phyloP scores from a whole-genome alignment of 35 echinoderm and acorn worm species.

The Chiridota heheva region DNA sequence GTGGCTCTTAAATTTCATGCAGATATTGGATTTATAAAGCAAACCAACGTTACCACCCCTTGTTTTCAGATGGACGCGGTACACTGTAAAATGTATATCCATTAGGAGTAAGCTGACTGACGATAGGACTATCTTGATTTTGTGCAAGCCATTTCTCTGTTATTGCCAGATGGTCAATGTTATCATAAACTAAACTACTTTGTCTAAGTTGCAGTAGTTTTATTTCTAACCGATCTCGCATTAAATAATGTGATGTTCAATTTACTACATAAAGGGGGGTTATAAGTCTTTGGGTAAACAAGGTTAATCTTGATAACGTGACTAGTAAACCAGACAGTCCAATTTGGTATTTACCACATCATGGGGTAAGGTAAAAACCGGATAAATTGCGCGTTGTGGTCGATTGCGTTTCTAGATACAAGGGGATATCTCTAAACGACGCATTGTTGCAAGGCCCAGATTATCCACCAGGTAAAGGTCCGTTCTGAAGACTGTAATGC shows the following conservation, averaged over 20 bases:
- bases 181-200: neutral
- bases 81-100: slow-evolving; percentile 18
- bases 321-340: too few species aligned
- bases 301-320: too few species aligned
- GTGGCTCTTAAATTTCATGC: slow-evolving; percentile 4
- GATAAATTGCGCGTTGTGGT: slow-evolving; percentile 59
- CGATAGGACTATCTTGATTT: slow-evolving; percentile 1
- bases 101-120: slow-evolving; percentile 9
- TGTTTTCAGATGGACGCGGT: slow-evolving; percentile 1
- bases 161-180: neutral
- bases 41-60: neutral
- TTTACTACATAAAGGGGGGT: neutral
- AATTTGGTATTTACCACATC: slow-evolving; percentile 72
- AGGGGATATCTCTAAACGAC: slow-evolving; percentile 5
- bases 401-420: slow-evolving; percentile 37
- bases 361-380: slow-evolving; percentile 61
- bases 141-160: slow-evolving; percentile 15
- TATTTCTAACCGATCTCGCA: slow-evolving; percentile 14
- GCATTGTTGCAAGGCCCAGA: slow-evolving; percentile 47
- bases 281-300: neutral
- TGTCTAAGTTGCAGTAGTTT: slow-evolving; percentile 6
- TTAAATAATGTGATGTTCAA: neutral
- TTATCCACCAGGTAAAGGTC: slow-evolving; percentile 57
- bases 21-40: slow-evolving; percentile 7
- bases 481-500: slow-evolving; percentile 13